Conservation (phyloP, 2,113 vertebrate species). For the Lanius collurio region DNA sequence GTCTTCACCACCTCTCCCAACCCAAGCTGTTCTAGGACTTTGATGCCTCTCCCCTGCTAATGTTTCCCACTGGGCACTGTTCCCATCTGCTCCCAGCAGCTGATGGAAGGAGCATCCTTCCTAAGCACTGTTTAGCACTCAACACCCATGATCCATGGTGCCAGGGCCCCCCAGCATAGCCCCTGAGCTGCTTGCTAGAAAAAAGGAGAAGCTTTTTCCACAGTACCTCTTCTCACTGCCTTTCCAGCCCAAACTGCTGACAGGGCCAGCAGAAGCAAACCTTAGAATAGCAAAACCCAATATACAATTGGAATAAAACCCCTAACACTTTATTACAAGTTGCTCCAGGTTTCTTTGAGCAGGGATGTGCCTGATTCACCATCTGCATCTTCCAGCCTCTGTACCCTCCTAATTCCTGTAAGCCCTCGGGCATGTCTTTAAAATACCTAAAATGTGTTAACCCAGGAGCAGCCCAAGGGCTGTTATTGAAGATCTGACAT, state of each 20-base stretch:
- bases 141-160: neutral
- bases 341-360: neutral
- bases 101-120: neutral
- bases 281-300: neutral
- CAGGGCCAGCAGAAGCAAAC: neutral
- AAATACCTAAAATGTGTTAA: neutral
- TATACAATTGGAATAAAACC: neutral
- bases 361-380: neutral
- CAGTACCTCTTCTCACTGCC: neutral
- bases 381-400: neutral
- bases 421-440: fast-evolving
- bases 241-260: neutral
- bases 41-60: neutral
- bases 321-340: neutral
- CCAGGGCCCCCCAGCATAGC: neutral
- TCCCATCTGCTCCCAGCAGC: neutral
- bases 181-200: neutral
- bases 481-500: neutral
- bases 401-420: neutral
- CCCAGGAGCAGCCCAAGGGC: neutral
- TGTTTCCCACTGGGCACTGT: neutral
- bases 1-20: neutral
- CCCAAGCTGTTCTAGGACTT: neutral
- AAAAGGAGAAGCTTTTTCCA: neutral
- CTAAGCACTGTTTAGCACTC: neutral